Evolutionary conservation across 2,113 vertebrate genomes (phyloP).

Genomic region (Ellobius talpinus): DNA sequence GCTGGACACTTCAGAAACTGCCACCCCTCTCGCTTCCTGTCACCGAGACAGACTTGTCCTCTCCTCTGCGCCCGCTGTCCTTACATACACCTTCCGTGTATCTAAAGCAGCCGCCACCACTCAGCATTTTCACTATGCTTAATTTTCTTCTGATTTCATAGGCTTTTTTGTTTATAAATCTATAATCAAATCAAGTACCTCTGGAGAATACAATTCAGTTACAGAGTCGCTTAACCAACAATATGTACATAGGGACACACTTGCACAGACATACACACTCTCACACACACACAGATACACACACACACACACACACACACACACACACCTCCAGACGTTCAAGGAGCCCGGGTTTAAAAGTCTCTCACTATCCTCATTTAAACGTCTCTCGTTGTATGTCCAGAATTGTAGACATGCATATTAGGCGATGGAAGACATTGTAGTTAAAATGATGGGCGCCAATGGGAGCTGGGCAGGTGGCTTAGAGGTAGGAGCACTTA

Average conservation of each 20-base stretch:
- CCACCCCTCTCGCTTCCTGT: rapidly evolving
- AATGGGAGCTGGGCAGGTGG: no score
- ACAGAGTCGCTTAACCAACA: neutral
- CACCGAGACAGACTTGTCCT: rapidly evolving
- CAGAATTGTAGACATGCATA: no score
- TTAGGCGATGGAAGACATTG: no score
- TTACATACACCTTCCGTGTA: neutral
- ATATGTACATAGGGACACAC: neutral
- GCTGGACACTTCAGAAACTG: neutral
- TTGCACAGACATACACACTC: neutral
- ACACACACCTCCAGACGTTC: neutral
- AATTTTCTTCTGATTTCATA: neutral
- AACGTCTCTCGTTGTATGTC: no score
- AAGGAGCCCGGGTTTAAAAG: no score
- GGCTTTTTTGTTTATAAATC: neutral
- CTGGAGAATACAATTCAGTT: neutral
- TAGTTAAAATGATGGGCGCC: no score
- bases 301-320: neutral
- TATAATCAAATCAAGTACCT: neutral
- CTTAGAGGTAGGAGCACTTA: no score
- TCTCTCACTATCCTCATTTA: no score
- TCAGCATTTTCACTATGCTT: neutral
- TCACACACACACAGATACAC: neutral
- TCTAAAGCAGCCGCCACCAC: no score
- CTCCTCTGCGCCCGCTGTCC: neutral